Base-by-base conservation (phyloP, 1,140 invertebrate species). In the Samia ricini region DNA sequence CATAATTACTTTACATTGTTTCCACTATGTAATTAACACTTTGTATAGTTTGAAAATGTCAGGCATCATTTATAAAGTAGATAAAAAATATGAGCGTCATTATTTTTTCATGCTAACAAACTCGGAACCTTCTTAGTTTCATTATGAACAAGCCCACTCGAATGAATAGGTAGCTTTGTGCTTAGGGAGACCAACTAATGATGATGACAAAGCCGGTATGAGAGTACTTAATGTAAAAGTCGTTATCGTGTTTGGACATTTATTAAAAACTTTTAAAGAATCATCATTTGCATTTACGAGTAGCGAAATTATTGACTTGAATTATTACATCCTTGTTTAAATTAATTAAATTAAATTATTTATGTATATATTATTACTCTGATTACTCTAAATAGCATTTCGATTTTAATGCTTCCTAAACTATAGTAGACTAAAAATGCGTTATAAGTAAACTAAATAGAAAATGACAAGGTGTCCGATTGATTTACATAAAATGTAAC, bases 141-240 rank as follows among this genome's bases (percentile, higher is more conserved):
- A 42, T 42, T 42, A 42, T 42, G 33, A 42, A 42, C 33, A 42
- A 42, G 33, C 33, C 33, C 33, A 42, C 33, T 42, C 33, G n/a
- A 42, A 42, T 42, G 33, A 42, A 42, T 42, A 42, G 33, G 33
- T 42, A 42, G 33, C 33, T 42, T 42, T 42, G 33, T 42, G 33
- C 33, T 42, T 15, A 42, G 33, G 33, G 33, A 42, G 33, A 42
- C 33, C 33, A 42, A 42, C 33, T 42, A 42, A 42, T 42, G 33
- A 42, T 42, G 33, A 42, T 42, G 33, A 42, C 33, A 42, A 42
- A 42, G 33, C 33, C n/a, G 33, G 10, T 42, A 42, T 15, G 33
- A 42, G 33, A 42, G 4, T 42, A 42, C 33, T 42, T 42, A 42
- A 42, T 42, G 33, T 42, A 42, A 42, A 42, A 42, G 33, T 42